Evolutionary conservation across 1,140 invertebrate genomes (phyloP).

Genomic region (Hypothenemus hampei): DNA sequence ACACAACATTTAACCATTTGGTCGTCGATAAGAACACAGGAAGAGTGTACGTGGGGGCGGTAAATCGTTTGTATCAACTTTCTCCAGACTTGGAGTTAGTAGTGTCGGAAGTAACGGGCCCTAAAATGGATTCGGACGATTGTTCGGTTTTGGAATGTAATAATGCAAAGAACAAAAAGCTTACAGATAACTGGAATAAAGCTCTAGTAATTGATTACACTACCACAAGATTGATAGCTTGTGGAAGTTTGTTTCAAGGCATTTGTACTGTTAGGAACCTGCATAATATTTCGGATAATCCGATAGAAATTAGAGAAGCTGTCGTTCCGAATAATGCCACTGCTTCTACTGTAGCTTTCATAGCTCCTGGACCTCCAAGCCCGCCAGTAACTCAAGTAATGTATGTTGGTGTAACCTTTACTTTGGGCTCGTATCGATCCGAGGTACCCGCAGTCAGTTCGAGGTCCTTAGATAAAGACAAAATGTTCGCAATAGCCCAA

Average conservation of each 20-base stretch:
- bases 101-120: conserved; percentile 79
- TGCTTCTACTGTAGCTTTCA: conserved; percentile 94
- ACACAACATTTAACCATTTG: conserved; percentile 74
- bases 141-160: conserved; percentile 81
- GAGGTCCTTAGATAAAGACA: conserved; percentile 79
- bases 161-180: conserved; percentile 61
- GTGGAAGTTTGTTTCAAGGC: conserved; percentile 88
- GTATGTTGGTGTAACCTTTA: conserved; percentile 94
- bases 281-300: conserved; percentile 80
- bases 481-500: conserved; percentile 86
- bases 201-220: conserved; percentile 92
- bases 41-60: conserved; percentile 83
- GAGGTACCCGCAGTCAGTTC: conserved; percentile 93
- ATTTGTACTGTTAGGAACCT: conserved; percentile 84
- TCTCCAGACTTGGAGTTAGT: conserved; percentile 77
- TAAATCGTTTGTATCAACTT: conserved; percentile 90
- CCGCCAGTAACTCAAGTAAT: conserved; percentile 87
- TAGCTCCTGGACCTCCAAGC: conserved; percentile 86
- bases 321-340: conserved; percentile 93
- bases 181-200: conserved; percentile 92
- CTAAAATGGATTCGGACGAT: conserved; percentile 80
- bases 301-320: conserved; percentile 73
- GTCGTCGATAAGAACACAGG: conserved; percentile 90
- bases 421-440: conserved; percentile 86
- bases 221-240: conserved; percentile 83